Evolutionary conservation across 1,140 invertebrate species (phyloP).

Genomic region (Sitodiplosis mosellana): DNA sequence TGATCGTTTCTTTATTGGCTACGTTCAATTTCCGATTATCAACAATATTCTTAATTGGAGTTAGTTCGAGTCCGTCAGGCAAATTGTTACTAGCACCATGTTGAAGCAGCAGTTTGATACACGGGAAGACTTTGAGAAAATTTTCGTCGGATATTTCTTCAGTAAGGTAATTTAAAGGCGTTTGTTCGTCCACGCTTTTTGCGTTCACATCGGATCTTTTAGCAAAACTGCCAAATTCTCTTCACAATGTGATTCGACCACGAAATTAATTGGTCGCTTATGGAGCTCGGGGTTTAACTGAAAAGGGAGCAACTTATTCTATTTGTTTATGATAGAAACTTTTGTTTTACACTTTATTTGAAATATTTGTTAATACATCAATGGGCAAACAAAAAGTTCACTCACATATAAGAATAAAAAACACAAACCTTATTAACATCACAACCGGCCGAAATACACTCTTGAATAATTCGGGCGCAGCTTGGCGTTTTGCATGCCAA

Average conservation of each 20-base stretch:
- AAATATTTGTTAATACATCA: too few relatives aligned
- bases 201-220: constrained; percentile 28
- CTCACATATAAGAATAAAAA: constrained; percentile 12
- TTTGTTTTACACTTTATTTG: too few relatives aligned
- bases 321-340: too few relatives aligned
- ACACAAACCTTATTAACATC: constrained; percentile 37
- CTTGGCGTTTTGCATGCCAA: constrained; percentile 15
- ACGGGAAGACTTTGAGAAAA: constrained; percentile 22
- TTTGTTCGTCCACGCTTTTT: constrained; percentile 31
- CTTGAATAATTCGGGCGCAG: constrained; percentile 32
- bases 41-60: constrained; percentile 41
- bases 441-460: constrained; percentile 42
- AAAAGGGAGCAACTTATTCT: too few relatives aligned
- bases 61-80: constrained; percentile 36
- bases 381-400: too few relatives aligned
- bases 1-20: constrained; percentile 25
- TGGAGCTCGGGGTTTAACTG: too few relatives aligned
- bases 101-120: constrained; percentile 33
- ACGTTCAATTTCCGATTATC: constrained; percentile 29
- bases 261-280: too few relatives aligned
- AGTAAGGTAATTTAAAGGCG: constrained; percentile 40
- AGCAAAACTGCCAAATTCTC: too few relatives aligned
- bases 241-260: too few relatives aligned
- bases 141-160: constrained; percentile 32
- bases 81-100: constrained; percentile 41